Percentiles rank a stretch among this genome's conserved stretches.
Conservation (phyloP, 2,113 vertebrate genomes). For the Rhynchomys soricoides region DNA sequence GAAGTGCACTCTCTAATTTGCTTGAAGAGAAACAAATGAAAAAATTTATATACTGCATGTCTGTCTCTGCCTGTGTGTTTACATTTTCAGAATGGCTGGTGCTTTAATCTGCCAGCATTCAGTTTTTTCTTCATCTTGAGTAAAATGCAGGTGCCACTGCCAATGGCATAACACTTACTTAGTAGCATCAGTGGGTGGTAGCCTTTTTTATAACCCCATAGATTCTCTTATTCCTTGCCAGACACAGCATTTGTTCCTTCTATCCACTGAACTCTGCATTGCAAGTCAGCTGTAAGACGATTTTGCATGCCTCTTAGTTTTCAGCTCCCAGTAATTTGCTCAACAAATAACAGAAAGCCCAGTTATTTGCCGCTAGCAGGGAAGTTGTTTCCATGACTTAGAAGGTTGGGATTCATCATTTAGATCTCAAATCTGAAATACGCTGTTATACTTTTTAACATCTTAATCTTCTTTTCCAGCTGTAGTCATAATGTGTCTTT, state of each 20-base stretch:
- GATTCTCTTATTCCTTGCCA: slow-evolving; percentile 78
- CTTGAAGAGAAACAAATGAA: slow-evolving; percentile 85
- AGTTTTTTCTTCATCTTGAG: slow-evolving; percentile 65
- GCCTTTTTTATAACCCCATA: slow-evolving; percentile 15
- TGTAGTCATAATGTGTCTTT: background rate
- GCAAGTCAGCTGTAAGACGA: slow-evolving; percentile 72
- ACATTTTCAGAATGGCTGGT: slow-evolving; percentile 76
- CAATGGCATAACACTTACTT: slow-evolving; percentile 71
- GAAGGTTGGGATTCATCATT: slow-evolving; percentile 10
- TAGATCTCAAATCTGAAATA: background rate
- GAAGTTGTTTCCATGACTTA: background rate
- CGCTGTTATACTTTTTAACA: background rate
- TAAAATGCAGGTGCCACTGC: slow-evolving; percentile 71
- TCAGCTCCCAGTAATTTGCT: slow-evolving; percentile 78
- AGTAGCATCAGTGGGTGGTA: slow-evolving; percentile 68
- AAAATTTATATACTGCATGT: slow-evolving; percentile 59
- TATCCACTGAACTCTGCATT: slow-evolving; percentile 62
- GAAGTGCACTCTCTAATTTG: slow-evolving; percentile 81
- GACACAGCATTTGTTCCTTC: slow-evolving; percentile 59
- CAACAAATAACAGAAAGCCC: slow-evolving; percentile 74
- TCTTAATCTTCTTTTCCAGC: slow-evolving; percentile 9
- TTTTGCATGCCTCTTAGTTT: slow-evolving; percentile 77
- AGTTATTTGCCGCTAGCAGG: slow-evolving; percentile 50
- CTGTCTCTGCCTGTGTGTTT: background rate
- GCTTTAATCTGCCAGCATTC: slow-evolving; percentile 70